Base-by-base conservation (phyloP, 2,113 vertebrate genomes). In the Corythoichthys haematopterus region DNA sequence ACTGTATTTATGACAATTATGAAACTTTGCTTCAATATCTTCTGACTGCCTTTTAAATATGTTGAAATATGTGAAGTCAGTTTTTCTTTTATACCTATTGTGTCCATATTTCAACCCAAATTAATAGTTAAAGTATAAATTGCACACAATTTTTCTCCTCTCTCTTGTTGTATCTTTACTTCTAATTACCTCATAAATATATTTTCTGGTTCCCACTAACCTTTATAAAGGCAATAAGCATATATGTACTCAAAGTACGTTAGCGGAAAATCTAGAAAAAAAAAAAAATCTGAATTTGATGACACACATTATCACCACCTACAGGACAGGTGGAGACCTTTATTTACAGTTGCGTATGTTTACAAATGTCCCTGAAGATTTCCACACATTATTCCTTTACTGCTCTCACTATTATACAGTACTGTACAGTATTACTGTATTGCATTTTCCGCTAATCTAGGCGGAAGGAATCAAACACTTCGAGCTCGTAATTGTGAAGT, bases 1-100 rank as follows among this genome's bases (percentile, higher is more conserved):
- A 74, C 55, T 73, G 36, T 74, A 82, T 53, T n/a, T n/a, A 20
- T 28, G 7, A 40, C 40, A 40, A 40, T 40, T 40, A 40, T 40
- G 40, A 7, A 7, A 40, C 40, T 40, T 40, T 40, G 40, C 40
- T 40, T 40, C 40, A 40, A 28, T 28, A 28, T 28, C 20, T 28
- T 28, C 20, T 28, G 20, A 28, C 20, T 28, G 20, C 20, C 20
- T 28, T 28, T 28, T 28, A 28, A 28, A 28, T 28, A 28, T 28
- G 7, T 52, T 52, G 16, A 52, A n/a, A 53, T 28, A 28, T 43
- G 9, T 5, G 9, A 33, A 53, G 20, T 3, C n/a, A 53, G 3
- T 28, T 7, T 28, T 11, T 2, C 1, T 53, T 28, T 10, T 53
- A n/a, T 10, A 20, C 2, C 52, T 11, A 33, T 28, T 2, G 8